Conservation (phyloP, 2,888 invertebrate species). For the Peribatodes rhomboidaria region DNA sequence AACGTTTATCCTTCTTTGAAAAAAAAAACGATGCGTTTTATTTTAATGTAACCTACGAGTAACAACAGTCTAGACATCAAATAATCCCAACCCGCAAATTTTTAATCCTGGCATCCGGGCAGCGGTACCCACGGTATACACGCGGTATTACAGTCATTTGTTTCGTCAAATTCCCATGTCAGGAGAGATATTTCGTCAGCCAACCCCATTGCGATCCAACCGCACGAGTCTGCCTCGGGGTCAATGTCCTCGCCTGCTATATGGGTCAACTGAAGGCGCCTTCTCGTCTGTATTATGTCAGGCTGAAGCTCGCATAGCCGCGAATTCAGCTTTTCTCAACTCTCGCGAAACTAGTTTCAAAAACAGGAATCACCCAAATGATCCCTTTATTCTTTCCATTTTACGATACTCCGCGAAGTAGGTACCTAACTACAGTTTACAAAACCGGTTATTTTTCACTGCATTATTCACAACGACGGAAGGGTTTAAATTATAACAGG, state of each 20-base stretch:
- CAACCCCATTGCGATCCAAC: slow-evolving; percentile 60
- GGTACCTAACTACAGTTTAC: slow-evolving; percentile 35
- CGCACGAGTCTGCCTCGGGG: slow-evolving; percentile 70
- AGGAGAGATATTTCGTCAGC: slow-evolving; percentile 57
- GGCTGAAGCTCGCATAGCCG: slow-evolving; percentile 57
- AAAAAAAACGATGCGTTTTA: neutral
- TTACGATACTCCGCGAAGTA: slow-evolving; percentile 30
- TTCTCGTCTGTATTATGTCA: slow-evolving; percentile 79
- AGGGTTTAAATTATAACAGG: slow-evolving; percentile 66
- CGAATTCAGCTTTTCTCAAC: slow-evolving; percentile 65
- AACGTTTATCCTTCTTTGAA: neutral
- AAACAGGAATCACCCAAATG: slow-evolving; percentile 57
- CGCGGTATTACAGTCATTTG: slow-evolving; percentile 38
- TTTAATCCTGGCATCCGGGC: slow-evolving; percentile 2
- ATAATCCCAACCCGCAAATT: neutral
- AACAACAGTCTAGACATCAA: neutral
- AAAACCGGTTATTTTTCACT: slow-evolving; percentile 67
- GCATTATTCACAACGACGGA: slow-evolving; percentile 65
- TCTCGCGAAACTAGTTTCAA: slow-evolving; percentile 59
- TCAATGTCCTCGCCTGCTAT: slow-evolving; percentile 79
- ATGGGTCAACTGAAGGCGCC: slow-evolving; percentile 84
- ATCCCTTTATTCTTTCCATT: slow-evolving; percentile 35
- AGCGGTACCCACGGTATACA: slow-evolving; percentile 16
- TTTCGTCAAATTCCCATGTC: slow-evolving; percentile 47
- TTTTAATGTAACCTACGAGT: neutral